phyloP scores from a whole-genome alignment of 92 coral and sea anemone genomes.

The Actinernus sp. region DNA sequence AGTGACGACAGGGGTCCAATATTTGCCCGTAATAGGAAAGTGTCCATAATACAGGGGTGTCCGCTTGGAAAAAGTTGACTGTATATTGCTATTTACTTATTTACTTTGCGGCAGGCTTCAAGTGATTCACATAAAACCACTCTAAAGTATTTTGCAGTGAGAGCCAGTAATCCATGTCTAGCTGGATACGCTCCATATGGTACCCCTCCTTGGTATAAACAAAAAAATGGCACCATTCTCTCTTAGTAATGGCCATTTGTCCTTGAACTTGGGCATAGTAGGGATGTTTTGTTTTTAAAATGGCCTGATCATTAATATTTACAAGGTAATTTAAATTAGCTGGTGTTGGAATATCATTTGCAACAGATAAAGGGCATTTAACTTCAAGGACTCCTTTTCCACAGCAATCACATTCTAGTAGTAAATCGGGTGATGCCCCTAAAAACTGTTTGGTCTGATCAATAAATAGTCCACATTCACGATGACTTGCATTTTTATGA shows the following conservation, averaged over 20 bases:
- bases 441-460: constrained; percentile 44
- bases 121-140: not conserved
- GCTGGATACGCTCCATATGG: constrained; percentile 11
- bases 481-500: constrained; percentile 24
- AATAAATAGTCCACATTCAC: too few relatives aligned
- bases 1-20: not conserved
- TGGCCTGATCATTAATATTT: constrained; percentile 10
- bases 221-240: constrained; percentile 43
- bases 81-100: too few relatives aligned
- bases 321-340: constrained; percentile 32
- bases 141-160: too few relatives aligned
- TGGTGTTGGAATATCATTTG: constrained; percentile 27
- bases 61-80: too few relatives aligned
- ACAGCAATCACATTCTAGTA: constrained; percentile 56
- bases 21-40: not conserved
- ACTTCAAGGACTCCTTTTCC: constrained; percentile 53
- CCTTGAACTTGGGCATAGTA: constrained; percentile 64
- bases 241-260: too few relatives aligned
- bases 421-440: too few relatives aligned
- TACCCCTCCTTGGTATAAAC: constrained; percentile 39
- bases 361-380: constrained; percentile 56
- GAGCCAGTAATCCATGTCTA: too few relatives aligned
- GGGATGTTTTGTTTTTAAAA: constrained; percentile 28
- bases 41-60: not conserved
- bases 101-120: constrained; percentile 3